Base-by-base conservation (phyloP, 1,140 invertebrate genomes). In the Dufourea novaeangliae region DNA sequence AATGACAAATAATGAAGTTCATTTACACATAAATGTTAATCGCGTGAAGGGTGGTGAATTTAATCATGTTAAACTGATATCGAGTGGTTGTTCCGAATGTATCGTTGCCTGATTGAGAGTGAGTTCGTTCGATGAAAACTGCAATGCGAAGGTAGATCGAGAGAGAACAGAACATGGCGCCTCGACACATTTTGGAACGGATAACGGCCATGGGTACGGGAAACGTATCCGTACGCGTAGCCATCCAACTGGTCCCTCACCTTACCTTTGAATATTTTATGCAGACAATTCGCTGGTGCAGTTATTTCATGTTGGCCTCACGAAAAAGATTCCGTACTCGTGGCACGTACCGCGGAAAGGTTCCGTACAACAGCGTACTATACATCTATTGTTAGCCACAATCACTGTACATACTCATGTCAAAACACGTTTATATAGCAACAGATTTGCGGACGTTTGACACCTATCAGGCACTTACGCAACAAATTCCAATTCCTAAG, bases 211-310 rank as follows among this genome's bases (percentile, higher is more conserved):
- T 72, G 82, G 83, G 85, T 84, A 67, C 84, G 86, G 82, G 74
- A 87, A 78, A 88, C 83, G 84, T 88, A 82, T 81, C 73, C 79
- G 82, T 77, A 88, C 70, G 80, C 77, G 82, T 83, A 86, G 79
- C 85, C 84, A 83, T 85, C 86, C 86, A 87, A 82, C 84, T 83
- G 86, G 83, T 83, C 84, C 87, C 80, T 86, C 86, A 84, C 86
- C 88, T 88, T 64, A 69, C 87, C 86, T 85, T 80, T 91, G 90
- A 91, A 92, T 92, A 91, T 90, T 92, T 92, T 90, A 92, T 91
- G 86, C 88, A 90, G 89, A 91, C 91, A 91, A 92, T 92, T 91
- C 90, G 86, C 88, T 80, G 84, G 81, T 90, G 90, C 89, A 91
- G 90, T 91, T 91, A 91, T 90, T 91, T 91, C 88, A 90, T 87